Evolutionary conservation across 92 coral and sea anemone genomes (phyloP), one percentile per base, ranked within the genome.

Genomic region (Pocillopora meandrina): DNA sequence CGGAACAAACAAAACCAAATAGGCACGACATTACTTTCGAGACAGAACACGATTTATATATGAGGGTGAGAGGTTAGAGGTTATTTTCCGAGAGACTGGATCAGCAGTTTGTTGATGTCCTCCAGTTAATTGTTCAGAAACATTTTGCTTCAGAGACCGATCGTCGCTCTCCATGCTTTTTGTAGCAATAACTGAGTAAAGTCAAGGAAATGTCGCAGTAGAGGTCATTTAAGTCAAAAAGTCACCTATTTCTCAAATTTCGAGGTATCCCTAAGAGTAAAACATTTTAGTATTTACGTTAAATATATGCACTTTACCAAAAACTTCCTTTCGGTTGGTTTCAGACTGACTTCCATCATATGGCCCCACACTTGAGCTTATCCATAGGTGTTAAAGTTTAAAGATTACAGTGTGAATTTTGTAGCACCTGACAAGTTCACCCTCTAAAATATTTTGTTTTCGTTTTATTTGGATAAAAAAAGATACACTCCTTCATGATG

Each of bases 401-500:
- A 42, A 42, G 52, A 42, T 3, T 42, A 42, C 52, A 42, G 52
- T 7, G 52, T 42, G 65, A 10, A 71, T 69, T 26, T 26, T 26
- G 31, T 26, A 26, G 31, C 31, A 26, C 31, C 31, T 26, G 31
- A 26, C 31, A 1, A 26, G 31, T 26, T 26, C 31, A 26, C 31
- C 31, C 31, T 26, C 31, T 26, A 26, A n/a, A 42, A 42, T 42
- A 9, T 70, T 64, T 63, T 61, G 47, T 17, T 68, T 6, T 42
- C 8, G 0, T 42, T 64, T 2, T 2, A 21, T 5, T n/a, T 14
- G 66, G 59, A 80, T 4, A 80, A 10, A 14, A 77, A 86, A 91
- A 90, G 94, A 94, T 94, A 94, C 98, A 94, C 80, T 96, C 99
- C 80, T 96, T 95, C 99, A 96, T 96, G 33, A 96, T 97, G 88